Evolutionary conservation across 64 coral and sea anemone genomes (phyloP), one percentile per base, ranked within the genome.

Genomic region (Astreopora myriophthalma): DNA sequence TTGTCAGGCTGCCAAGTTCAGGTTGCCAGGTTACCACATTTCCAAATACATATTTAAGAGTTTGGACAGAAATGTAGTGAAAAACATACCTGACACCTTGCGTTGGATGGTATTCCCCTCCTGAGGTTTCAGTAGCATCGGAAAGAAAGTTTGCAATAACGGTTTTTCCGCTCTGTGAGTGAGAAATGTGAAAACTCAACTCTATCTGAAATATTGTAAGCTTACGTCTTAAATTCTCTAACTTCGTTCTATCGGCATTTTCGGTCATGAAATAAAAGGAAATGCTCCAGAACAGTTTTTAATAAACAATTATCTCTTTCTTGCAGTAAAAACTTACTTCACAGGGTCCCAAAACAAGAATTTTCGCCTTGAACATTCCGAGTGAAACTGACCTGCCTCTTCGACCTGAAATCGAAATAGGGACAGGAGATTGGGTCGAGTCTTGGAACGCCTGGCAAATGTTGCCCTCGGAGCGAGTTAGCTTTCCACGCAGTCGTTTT

Each of bases 311-410:
- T 32, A 11, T 44, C 35, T 85, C 80, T 14, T 11, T 22, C 60
- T 22, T 13, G 1, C 22, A 60, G 51, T 16, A 55, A 11, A 69
- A 86, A 69, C 31, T 88, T 66, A 95, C 96, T 94, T 98, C 89
- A 90, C 94, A 92, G 13, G 96, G 96, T 75, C 96, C 96, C 80
- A 98, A 79, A 60, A 98, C 94, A 24, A 98, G 94, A 86, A 98
- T 93, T 91, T 98, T 98, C 37, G 88, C 93, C 81, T 95, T 98
- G 75, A 98, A 98, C 96, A 98, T 98, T 5, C 96, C 96, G 39
- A 95, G 66, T 62, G 75, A 98, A 14, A 87, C 91, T 42, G 48
- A 90, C 79, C 73, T 87, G 7, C 71, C 75, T 80, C 69, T 96
- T 71, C 95, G 86, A 90, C 80, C 95, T 93, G 91, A 69, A 75